Evolutionary conservation across 2,888 invertebrate genomes (phyloP).

Genomic region (Rhyacophila evoluta): DNA sequence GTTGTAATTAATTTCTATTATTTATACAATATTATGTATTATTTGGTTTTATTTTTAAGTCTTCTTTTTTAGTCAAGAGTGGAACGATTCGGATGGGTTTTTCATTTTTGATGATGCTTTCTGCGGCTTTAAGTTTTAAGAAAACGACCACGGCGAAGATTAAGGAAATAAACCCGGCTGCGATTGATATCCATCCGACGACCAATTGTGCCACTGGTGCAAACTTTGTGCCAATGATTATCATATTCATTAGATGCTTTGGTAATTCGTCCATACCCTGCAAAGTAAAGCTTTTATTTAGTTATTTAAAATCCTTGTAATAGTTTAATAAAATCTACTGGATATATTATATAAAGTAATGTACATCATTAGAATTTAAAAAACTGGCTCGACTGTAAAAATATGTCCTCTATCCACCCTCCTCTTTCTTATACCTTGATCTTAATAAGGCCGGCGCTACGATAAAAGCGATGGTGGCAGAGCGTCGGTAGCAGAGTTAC

Average conservation of each 20-base stretch:
- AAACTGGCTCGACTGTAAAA: too few relatives aligned
- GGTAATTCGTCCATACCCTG: conserved; percentile 63
- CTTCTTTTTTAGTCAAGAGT: not conserved
- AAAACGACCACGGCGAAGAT: conserved; percentile 55
- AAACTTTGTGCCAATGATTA: conserved; percentile 67
- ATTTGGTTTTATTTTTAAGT: not conserved
- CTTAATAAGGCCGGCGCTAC: too few relatives aligned
- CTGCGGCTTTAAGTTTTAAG: not conserved
- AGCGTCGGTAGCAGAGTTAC: too few relatives aligned
- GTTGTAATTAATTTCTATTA: too few relatives aligned
- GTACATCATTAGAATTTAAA: too few relatives aligned
- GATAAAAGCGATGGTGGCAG: too few relatives aligned
- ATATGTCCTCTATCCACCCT: too few relatives aligned
- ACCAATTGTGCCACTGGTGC: conserved; percentile 68
- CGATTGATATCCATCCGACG: conserved; percentile 63
- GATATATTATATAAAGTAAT: too few relatives aligned
- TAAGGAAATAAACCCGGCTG: conserved; percentile 65
- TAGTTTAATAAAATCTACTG: too few relatives aligned
- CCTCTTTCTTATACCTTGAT: too few relatives aligned
- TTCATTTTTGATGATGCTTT: not conserved
- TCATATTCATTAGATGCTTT: conserved; percentile 61
- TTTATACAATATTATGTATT: not conserved
- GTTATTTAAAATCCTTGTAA: too few relatives aligned
- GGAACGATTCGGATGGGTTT: not conserved
- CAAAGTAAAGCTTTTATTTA: conserved; percentile 45